These are phyloP conservation scores for Mamestra brassicae DNA, from an alignment of 2,888 invertebrate genomes.

Conservation along the genomic window DNA sequence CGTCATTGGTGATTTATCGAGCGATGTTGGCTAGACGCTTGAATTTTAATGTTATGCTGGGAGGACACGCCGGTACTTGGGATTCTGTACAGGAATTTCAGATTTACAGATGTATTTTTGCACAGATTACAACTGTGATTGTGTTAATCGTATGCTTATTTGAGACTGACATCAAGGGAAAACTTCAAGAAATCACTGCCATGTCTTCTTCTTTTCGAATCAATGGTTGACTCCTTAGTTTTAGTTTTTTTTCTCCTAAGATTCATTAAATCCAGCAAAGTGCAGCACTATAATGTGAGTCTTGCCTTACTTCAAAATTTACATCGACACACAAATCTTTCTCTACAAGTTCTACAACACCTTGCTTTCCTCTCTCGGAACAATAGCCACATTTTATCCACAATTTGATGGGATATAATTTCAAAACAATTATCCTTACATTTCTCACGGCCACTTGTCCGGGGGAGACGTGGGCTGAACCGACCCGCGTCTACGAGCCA, in stretches of 20 bases:
- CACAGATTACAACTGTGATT: slow-evolving; percentile 43
- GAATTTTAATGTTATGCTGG: slow-evolving; percentile 68
- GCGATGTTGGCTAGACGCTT: slow-evolving; percentile 69
- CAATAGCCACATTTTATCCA: slow-evolving; percentile 40
- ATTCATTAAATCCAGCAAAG: no score
- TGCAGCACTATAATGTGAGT: no score
- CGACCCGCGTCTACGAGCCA: slow-evolving; percentile 79
- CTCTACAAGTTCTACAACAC: slow-evolving; percentile 1
- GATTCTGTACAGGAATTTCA: slow-evolving; percentile 55
- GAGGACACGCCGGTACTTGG: slow-evolving; percentile 64
- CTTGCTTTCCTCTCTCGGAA: slow-evolving; percentile 12
- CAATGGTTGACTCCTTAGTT: no score
- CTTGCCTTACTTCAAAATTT: neutral
- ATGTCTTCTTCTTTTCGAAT: no score
- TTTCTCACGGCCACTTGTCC: slow-evolving; percentile 66
- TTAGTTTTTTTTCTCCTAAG: no score
- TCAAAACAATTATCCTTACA: slow-evolving; percentile 61
- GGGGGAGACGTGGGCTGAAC: slow-evolving; percentile 69
- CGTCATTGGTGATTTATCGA: slow-evolving; percentile 85
- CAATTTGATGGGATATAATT: slow-evolving; percentile 49
- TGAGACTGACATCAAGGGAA: neutral
- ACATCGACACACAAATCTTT: slow-evolving; percentile 12
- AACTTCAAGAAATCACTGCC: neutral
- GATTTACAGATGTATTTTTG: slow-evolving; percentile 56
- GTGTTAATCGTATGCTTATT: slow-evolving; percentile 9